Evolutionary conservation across 2,888 invertebrate genomes (phyloP).

Genomic region (Epistrophe grossulariae): DNA sequence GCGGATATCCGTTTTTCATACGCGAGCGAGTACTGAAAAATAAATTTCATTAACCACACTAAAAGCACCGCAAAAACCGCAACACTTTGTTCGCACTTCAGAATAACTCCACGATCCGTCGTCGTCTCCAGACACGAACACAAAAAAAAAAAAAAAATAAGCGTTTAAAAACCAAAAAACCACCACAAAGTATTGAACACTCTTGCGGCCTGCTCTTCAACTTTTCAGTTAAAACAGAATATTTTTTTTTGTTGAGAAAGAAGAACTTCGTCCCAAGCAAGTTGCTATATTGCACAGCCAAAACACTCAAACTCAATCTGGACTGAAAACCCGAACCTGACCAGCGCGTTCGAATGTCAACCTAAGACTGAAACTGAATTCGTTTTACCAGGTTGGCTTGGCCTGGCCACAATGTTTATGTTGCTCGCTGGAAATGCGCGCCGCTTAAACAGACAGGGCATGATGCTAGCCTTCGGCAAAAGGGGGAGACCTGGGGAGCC

Average conservation of each 20-base stretch:
- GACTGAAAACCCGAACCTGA: constrained; percentile 58
- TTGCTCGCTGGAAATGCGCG: constrained; percentile 58
- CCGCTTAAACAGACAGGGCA: constrained; percentile 11
- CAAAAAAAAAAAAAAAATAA: neutral
- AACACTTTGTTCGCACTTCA: constrained; percentile 56
- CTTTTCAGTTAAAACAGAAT: constrained; percentile 18
- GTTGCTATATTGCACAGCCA: neutral
- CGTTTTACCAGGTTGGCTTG: constrained; percentile 47
- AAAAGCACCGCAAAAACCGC: constrained; percentile 48
- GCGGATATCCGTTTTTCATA: constrained; percentile 11
- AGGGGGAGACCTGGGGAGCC: neutral
- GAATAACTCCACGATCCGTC: neutral
- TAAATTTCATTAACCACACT: constrained; percentile 46
- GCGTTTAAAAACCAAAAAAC: constrained; percentile 24
- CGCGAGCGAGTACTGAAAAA: constrained; percentile 30
- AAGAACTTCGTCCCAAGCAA: constrained; percentile 46
- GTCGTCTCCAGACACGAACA: neutral
- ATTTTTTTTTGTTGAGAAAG: constrained; percentile 14
- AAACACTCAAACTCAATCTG: constrained; percentile 37
- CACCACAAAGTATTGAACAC: constrained; percentile 46
- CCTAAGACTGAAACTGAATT: constrained; percentile 63
- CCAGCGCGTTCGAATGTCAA: constrained; percentile 72
- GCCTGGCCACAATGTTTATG: constrained; percentile 69
- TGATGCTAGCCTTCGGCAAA: constrained; percentile 11
- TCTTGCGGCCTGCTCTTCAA: neutral